These are phyloP conservation scores for Stichopus horrens DNA, from an alignment of 53 echinoderm and acorn worm species.

Conservation along the genomic window DNA sequence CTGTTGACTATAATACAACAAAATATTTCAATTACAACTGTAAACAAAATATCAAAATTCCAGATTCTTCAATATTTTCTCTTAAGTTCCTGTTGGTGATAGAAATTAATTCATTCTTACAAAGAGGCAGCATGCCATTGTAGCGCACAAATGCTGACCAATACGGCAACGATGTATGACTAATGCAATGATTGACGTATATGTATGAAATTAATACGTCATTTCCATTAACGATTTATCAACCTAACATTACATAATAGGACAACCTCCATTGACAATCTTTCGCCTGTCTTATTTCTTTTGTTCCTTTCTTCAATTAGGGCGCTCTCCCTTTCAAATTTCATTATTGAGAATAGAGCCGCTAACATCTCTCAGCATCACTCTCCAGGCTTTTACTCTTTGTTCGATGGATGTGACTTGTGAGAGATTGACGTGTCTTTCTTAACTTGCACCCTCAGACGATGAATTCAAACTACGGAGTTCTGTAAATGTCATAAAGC, in stretches of 20 bases:
- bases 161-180: background rate
- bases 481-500: background rate
- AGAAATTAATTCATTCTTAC: no score
- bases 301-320: conserved; percentile 26
- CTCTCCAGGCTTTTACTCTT: background rate
- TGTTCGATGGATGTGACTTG: conserved; percentile 23
- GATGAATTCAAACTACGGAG: conserved; percentile 6
- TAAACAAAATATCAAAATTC: no score
- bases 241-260: background rate
- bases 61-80: no score
- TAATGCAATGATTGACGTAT: conserved; percentile 32
- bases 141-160: background rate
- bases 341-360: background rate
- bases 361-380: background rate
- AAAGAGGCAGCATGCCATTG: no score
- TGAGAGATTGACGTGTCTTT: background rate
- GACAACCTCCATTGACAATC: conserved; percentile 10
- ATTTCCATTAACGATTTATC: conserved; percentile 11
- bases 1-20: no score
- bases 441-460: background rate
- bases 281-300: conserved; percentile 27
- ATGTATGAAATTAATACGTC: conserved; percentile 36
- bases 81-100: no score
- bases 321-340: conserved; percentile 21
- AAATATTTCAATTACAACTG: no score